These are phyloP conservation scores for Orientallactaga sibirica DNA, from an alignment of 2,797 vertebrate species.

Conservation along the genomic window DNA sequence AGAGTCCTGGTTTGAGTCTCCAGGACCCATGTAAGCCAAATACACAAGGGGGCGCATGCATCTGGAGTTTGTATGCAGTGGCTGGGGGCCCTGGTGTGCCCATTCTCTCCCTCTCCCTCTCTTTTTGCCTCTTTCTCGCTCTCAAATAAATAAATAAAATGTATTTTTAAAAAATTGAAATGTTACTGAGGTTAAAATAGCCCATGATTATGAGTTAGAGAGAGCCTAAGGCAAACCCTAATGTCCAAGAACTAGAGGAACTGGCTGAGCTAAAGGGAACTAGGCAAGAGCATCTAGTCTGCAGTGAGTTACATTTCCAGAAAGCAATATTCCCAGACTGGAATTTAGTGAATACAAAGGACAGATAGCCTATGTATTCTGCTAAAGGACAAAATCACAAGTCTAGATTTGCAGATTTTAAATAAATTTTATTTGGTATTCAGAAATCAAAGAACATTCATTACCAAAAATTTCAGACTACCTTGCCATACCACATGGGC, in stretches of 20 bases:
- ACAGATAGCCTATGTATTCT: not conserved
- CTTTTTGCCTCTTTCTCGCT: no score
- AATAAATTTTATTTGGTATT: not conserved
- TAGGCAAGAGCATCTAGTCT: not conserved
- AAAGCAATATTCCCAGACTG: not conserved
- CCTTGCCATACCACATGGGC: not conserved
- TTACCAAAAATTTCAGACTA: not conserved
- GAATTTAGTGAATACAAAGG: not conserved
- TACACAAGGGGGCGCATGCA: no score
- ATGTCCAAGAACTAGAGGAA: not conserved
- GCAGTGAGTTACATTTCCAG: not conserved
- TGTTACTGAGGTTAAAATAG: not conserved
- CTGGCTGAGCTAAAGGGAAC: not conserved
- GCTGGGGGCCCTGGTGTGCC: no score
- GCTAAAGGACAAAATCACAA: not conserved
- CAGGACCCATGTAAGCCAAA: no score
- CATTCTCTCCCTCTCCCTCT: no score
- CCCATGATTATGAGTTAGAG: not conserved
- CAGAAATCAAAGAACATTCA: not conserved
- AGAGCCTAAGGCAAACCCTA: not conserved
- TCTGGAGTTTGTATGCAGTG: no score
- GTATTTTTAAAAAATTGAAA: slow-evolving; percentile 9
- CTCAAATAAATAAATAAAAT: no score
- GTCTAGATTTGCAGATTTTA: not conserved
- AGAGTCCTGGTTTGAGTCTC: no score